Evolutionary conservation across 2,888 invertebrate species (phyloP), one percentile per base, ranked within the genome.

Genomic region (Drosophila stalkeri): DNA sequence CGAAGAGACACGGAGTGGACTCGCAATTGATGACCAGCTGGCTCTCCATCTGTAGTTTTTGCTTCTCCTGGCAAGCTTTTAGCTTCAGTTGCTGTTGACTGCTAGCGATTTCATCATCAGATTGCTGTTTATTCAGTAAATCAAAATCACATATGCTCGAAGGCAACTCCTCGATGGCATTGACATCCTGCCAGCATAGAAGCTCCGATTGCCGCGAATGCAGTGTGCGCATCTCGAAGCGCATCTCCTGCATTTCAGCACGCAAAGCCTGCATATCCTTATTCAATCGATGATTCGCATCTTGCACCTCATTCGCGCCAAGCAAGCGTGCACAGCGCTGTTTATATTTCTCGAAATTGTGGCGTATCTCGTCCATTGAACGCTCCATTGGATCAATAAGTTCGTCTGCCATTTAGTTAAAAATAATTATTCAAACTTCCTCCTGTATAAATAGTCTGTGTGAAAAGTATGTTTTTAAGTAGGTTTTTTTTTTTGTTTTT

Each of bases 81-180:
- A 31, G 35, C 8, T 18, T 16, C 12, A 7, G 0, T 12, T 18
- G n/a, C 12, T 51, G 49, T 31, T 9, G 11, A 11, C 31, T 2
- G n/a, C 5, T 1, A n/a, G 11, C 49, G 6, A 23, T n/a, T 3
- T 7, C 11, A 20, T 5, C 12, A 18, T 3, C n/a, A 0, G 7
- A 12, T 33, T n/a, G n/a, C 31, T 49, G 31, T n/a, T 4, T 9
- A 51, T 51, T 6, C 0, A n/a, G 1, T 16, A 7, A 11, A 3
- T 33, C n/a, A 12, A 20, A 3, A 14, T 43, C 47, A 6, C n/a
- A 11, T 1, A 44, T 20, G 18, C 31, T 60, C 9, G 44, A 20
- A 0, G 75, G 60, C 23, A 57, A 61, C 6, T 41, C 31, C 35
- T 75, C 65, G 8, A 86, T 89, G 12, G 61, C 68, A 62, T 86